Evolutionary conservation across 2,888 invertebrate genomes (phyloP), one percentile per base, ranked within the genome.

Genomic region (Andrena bicolor): DNA sequence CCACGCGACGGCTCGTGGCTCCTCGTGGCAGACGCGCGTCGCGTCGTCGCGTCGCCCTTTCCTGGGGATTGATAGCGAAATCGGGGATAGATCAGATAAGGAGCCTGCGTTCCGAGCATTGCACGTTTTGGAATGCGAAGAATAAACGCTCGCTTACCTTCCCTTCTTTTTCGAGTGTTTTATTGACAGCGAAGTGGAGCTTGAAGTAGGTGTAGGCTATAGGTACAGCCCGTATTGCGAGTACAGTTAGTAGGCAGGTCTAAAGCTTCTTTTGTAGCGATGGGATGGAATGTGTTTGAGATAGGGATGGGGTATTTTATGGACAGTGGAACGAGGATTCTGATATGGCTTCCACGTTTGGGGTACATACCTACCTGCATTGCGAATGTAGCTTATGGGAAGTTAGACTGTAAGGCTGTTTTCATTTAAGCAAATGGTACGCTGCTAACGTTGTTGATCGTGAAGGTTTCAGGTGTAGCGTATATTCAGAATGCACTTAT

Each of bases 1-100:
- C 91, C 91, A 91, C 91, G 91, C 91, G 91, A 90, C 91, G 91
- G 91, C 91, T 91, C 91, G 91, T 91, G 91, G 91, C 91, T 91
- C 88, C 90, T 90, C 90, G 90, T 90, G 90, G 89, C 89, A 82
- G 77, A 78, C 77, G 78, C 91, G 90, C 90, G 90, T 89, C 90
- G 88, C 84, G 86, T 82, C 86, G 78, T 82, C 83, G 71, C 83
- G 83, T 75, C 84, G 79, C 87, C 79, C 85, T 84, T 86, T 85
- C 89, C 87, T 84, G 86, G 88, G 61, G 68, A 75, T 76, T 82
- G 82, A 82, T 82, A 82, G 82, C 58, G 76, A 75, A 80, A 82
- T 70, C 82, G 66, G 35, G 70, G 64, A 74, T 80, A 80, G 70
- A 76, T 85, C 74, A 70, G 83, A 74, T 71, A 49, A 26, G 58